Conservation (phyloP, 1,140 invertebrate species). For the Musca domestica region DNA sequence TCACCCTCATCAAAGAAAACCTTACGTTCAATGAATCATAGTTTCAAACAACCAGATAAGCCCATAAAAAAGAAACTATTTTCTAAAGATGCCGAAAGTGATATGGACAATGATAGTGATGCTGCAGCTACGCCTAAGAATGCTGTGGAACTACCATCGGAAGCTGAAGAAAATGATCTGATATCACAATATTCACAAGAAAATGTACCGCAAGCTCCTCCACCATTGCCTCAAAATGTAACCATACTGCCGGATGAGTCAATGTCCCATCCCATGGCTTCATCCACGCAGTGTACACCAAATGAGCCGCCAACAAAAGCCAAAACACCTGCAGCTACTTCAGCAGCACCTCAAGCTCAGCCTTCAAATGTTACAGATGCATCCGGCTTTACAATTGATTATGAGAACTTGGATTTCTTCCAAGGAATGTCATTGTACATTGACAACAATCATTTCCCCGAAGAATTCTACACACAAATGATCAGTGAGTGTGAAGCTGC, state of each 20-base stretch:
- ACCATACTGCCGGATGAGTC: not conserved
- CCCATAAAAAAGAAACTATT: slow-evolving; percentile 43
- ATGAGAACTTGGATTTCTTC: slow-evolving; percentile 51
- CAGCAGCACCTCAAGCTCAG: slow-evolving; percentile 10
- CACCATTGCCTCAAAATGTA: slow-evolving; percentile 7
- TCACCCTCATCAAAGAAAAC: slow-evolving; percentile 64
- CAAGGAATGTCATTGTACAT: slow-evolving; percentile 54
- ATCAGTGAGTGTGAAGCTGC: slow-evolving; percentile 52
- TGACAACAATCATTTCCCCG: slow-evolving; percentile 52
- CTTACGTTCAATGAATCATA: slow-evolving; percentile 50
- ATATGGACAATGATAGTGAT: not conserved
- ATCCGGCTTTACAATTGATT: slow-evolving; percentile 39
- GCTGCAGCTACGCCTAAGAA: not conserved
- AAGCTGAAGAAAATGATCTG: slow-evolving; percentile 29
- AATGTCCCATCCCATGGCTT: slow-evolving; percentile 28
- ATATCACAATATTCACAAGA: slow-evolving; percentile 45
- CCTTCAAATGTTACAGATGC: slow-evolving; percentile 3
- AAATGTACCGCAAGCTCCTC: slow-evolving; percentile 30
- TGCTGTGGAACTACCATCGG: slow-evolving; percentile 11
- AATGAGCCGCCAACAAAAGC: slow-evolving; percentile 25
- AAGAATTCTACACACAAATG: slow-evolving; percentile 51
- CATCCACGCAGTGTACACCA: slow-evolving; percentile 38
- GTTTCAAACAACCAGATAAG: slow-evolving; percentile 46
- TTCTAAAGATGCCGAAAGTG: slow-evolving; percentile 5
- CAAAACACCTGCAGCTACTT: not conserved